Evolutionary conservation across 2,113 vertebrate species (phyloP), one percentile per base, ranked within the genome.

Genomic region (Oophaga pumilio): DNA sequence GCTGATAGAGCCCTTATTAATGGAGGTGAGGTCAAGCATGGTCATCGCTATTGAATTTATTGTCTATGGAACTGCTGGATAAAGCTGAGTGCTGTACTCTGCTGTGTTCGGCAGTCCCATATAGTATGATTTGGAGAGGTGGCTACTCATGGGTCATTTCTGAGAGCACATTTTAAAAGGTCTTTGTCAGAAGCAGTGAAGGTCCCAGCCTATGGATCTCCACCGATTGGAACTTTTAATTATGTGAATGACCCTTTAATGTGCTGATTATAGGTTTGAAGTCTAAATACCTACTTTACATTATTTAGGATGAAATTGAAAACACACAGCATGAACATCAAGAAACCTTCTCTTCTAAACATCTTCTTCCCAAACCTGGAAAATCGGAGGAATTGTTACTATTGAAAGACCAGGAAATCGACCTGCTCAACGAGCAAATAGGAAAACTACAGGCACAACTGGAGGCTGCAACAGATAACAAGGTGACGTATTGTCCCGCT

Each of bases 331-430:
- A 89, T 76, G 93, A 92, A 56, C 92, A 91, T 73, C 89, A 92
- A 92, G 87, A 90, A 85, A 88, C 90, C 84, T 0, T 90, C 52
- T 90, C 91, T 85, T 53, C 91, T 92, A 93, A 93, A 78, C 93
- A 94, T 89, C 95, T 93, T 92, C 93, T 92, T 90, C 88, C 94
- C 90, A 93, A 96, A 87, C 93, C 96, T 90, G 96, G 92, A 91
- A 96, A 95, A 92, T 95, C 95, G n/a, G 91, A 94, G 90, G 95
- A 95, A 93, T 94, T 97, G 89, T 94, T 98, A 94, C 94, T 96
- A 90, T 94, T 97, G 92, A 98, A 97, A 93, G 97, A 99, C 89
- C 92, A 93, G 89, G 95, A 98, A 94, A 97, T 98, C 93, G 90
- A 93, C 80, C 92, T 90, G 78, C 96, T 99, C 91, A 97, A 95